Base-by-base conservation (phyloP, 2,888 invertebrate species). In the Lycocerus yunnanus region DNA sequence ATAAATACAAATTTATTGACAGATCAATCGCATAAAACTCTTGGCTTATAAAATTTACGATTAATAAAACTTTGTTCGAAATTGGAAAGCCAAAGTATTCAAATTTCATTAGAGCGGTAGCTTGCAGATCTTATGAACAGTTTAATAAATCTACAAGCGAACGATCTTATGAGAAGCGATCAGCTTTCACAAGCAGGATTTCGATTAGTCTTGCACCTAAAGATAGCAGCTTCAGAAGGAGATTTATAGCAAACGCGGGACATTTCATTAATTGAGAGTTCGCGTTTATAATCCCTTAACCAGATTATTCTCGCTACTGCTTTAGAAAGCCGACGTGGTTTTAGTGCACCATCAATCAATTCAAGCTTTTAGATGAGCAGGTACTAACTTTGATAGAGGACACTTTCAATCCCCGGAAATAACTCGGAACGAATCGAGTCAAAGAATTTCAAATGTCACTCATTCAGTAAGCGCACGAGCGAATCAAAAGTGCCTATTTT, bases 201-300 rank as follows among this genome's bases (percentile, higher is more conserved):
- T 80, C 79, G 79, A 79, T 79, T 79, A 78, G 78, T 78, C 77
- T 79, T 75, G 70, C 76, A 76, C 73, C 73, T 71, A 76, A 76
- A 74, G 75, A 76, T 78, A 75, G 76, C 72, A 73, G 71, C 76
- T 75, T 71, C 73, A 68, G 76, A 72, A 71, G 71, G 75, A 76
- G 80, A 81, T 81, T 81, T 80, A 80, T 78, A 74, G 80, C 76
- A 76, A 77, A 79, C 80, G 75, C 78, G 78, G 80, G 81, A 81
- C 81, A 80, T 81, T 80, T 80, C 80, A 81, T 81, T 81, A 81
- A 81, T 81, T 80, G 81, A 80, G 80, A 79, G 78, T 80, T 79
- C 79, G 81, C 80, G 79, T 80, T 81, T 80, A 81, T 81, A 80
- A 80, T 80, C 80, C 81, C 76, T 75, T 80, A 79, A 80, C 79